phyloP scores from a whole-genome alignment of 2,888 invertebrate genomes.

The Erebia ligea region DNA sequence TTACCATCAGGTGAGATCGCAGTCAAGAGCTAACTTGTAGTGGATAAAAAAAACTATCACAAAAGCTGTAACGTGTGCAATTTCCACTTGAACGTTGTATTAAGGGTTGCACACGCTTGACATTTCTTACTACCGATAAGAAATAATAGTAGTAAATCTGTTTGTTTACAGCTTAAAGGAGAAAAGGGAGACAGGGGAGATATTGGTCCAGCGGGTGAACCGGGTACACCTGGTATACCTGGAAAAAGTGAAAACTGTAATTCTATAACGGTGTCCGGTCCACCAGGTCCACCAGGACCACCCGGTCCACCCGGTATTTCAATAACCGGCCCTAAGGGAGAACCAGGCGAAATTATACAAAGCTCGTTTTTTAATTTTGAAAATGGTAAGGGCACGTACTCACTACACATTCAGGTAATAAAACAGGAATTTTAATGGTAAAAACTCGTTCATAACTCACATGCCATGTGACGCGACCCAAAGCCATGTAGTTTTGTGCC shows the following conservation, averaged over 20 bases:
- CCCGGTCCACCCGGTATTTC: slow-evolving; percentile 61
- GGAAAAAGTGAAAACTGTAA: slow-evolving; percentile 39
- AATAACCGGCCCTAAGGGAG: slow-evolving; percentile 63
- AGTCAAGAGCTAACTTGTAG: too few species aligned
- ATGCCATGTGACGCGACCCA: too few species aligned
- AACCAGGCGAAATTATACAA: slow-evolving; percentile 53
- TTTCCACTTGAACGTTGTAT: too few species aligned
- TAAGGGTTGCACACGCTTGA: too few species aligned
- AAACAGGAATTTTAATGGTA: too few species aligned
- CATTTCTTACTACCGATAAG: too few species aligned
- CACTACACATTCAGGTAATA: background rate
- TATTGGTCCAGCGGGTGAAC: slow-evolving; percentile 51
- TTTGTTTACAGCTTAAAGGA: slow-evolving; percentile 57
- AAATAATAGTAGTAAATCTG: background rate
- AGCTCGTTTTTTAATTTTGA: slow-evolving; percentile 25
- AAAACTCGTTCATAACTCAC: too few species aligned
- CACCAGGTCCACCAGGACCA: slow-evolving; percentile 43
- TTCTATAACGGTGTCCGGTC: background rate
- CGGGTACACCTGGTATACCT: slow-evolving; percentile 52
- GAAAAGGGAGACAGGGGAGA: slow-evolving; percentile 63
- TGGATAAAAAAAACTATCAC: too few species aligned
- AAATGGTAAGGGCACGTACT: background rate
- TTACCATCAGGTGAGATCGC: too few species aligned
- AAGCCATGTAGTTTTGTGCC: too few species aligned
- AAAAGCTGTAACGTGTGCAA: too few species aligned